Percentiles rank a stretch among this genome's conserved stretches.
Evolutionary conservation across 2,113 vertebrate genomes (phyloP).

Genomic region (Centropristis striata): DNA sequence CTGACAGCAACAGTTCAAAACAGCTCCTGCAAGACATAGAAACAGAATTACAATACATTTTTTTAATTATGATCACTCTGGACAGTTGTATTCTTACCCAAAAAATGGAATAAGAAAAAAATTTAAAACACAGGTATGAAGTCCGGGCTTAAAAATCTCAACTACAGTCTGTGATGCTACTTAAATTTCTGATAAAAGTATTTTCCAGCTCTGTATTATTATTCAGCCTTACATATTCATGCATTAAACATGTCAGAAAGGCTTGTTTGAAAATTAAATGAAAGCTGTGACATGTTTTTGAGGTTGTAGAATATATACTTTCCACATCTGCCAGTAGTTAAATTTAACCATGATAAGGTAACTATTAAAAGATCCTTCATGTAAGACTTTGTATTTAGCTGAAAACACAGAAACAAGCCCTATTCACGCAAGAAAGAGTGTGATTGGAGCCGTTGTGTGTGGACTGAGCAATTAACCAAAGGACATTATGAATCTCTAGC

Average conservation of each 20-base stretch:
- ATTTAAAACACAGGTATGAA: background rate
- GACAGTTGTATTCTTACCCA: background rate
- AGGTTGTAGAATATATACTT: background rate
- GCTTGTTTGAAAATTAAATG: background rate
- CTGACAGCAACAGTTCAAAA: slow-evolving; percentile 96
- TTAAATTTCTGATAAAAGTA: background rate
- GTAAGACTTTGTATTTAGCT: background rate
- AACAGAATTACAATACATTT: background rate
- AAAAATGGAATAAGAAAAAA: background rate
- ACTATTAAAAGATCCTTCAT: slow-evolving; percentile 9
- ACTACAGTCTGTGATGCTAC: background rate
- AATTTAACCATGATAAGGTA: slow-evolving; percentile 6
- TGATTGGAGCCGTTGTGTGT: background rate
- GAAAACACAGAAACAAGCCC: background rate
- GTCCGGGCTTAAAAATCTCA: background rate
- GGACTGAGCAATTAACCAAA: background rate
- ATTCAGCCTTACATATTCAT: slow-evolving; percentile 4
- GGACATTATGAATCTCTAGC: slow-evolving; percentile 6
- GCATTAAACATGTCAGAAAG: slow-evolving; percentile 23
- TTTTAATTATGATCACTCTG: background rate
- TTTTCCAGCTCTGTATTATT: background rate
- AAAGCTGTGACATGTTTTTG: background rate
- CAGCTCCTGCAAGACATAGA: slow-evolving; percentile 91
- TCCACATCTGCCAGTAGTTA: background rate
- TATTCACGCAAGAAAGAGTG: background rate